Evolutionary conservation across 1,140 invertebrate genomes (phyloP), one percentile per base, ranked within the genome.

Genomic region (Drepana arcuata): DNA sequence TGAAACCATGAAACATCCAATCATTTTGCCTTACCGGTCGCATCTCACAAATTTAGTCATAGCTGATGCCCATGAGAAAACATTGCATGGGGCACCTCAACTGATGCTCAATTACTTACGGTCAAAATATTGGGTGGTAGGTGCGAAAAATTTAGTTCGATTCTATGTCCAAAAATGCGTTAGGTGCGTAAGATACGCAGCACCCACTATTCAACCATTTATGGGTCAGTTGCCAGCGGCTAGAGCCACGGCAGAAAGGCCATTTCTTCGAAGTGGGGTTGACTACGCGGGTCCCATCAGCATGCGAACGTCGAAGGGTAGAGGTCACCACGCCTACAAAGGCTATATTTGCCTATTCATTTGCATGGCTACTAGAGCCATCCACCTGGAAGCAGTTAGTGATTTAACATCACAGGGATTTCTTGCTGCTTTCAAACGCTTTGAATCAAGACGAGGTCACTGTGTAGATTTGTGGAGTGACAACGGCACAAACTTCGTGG

Each of bases 1-100:
- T 21, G 10, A 2, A 16, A 33, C 14, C 5, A 6, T 21, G 14
- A 35, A 27, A 14, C 41, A 44, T 28, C 41, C 41, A 2, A 45
- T 45, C 14, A 16, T 45, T 10, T 16, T 43, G 5, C 41, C 41
- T 5, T 16, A 31, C 2, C 13, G 33, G 5, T 25, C 40, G 7
- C 57, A 64, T 32, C 6, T 31, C 5, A 9, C 12, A 15, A 41
- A 43, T 13, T 31, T 58, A 5, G 57, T 72, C 16, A 49, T 48
- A 14, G 47, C 48, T 9, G 36, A 48, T 9, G 49, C 53, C 6
- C 34, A 47, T 9, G 16, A 21, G 3, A 33, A 33, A 26, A 41
- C 38, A 1, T 23, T 41, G 24, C 38, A 41, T n/a, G 30, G 38
- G 4, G 29, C 21, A 6, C 21, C 38, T 4, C 12, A 25, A n/a